A percentile compares a stretch with the other conserved stretches of the same genome.
Conservation (phyloP, 1,140 invertebrate genomes). For the Hesperophylax magnus region DNA sequence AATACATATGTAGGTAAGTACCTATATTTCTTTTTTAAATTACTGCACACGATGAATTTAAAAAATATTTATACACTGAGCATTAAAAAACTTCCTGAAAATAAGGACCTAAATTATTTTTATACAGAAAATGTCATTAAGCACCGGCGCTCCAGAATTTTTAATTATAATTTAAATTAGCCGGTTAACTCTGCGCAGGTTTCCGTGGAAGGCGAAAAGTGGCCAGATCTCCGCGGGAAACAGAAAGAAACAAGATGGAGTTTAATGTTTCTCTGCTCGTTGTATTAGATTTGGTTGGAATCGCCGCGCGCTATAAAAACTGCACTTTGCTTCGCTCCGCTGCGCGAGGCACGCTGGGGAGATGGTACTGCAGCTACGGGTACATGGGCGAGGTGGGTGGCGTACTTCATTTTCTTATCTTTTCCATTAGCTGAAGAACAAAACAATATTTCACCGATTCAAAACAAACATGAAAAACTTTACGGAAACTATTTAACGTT, state of each 20-base stretch:
- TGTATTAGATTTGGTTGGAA: background rate
- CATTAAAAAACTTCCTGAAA: too few species aligned
- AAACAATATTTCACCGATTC: background rate
- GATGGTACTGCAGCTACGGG: too few species aligned
- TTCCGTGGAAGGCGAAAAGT: background rate
- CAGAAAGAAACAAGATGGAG: background rate
- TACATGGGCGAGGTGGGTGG: background rate
- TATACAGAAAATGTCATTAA: background rate
- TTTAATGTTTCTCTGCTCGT: background rate
- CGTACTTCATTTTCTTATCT: background rate
- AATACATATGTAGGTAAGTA: too few species aligned
- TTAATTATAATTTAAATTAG: slow-evolving; percentile 19
- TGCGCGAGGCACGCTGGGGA: too few species aligned
- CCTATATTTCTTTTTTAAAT: too few species aligned
- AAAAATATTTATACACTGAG: too few species aligned
- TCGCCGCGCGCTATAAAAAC: background rate
- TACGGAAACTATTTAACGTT: background rate
- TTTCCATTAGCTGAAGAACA: background rate
- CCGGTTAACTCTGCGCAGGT: slow-evolving; percentile 3
- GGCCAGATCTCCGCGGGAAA: too few species aligned
- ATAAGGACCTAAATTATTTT: background rate
- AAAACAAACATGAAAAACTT: background rate
- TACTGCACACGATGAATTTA: too few species aligned
- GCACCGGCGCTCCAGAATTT: background rate
- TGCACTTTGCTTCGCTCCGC: background rate